A percentile compares a stretch with the other conserved stretches of the same genome.
phyloP scores from a whole-genome alignment of 2,888 invertebrate species.

The Torymus tubicola region DNA sequence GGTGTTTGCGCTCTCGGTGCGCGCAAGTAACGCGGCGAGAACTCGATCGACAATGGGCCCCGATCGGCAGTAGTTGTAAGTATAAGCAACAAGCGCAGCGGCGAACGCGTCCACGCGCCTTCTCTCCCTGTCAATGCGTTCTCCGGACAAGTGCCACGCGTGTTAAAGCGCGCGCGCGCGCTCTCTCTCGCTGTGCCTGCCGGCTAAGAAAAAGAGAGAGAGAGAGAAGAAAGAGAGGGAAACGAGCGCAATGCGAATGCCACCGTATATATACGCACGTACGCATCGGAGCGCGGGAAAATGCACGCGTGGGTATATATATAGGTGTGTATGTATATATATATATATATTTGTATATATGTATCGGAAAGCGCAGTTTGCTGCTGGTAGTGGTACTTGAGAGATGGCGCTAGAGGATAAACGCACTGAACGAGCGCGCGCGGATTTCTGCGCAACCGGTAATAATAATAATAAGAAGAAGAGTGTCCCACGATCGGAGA shows the following conservation, averaged over 20 bases:
- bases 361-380: slow-evolving; percentile 11
- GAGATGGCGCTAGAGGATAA: slow-evolving; percentile 58
- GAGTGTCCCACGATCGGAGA: background rate
- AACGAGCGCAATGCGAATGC: background rate
- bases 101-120: slow-evolving; percentile 38
- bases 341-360: background rate
- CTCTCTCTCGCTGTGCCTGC: background rate
- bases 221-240: slow-evolving; percentile 27
- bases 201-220: background rate
- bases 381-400: slow-evolving; percentile 34
- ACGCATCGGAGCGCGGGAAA: too few species aligned
- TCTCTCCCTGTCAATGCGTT: slow-evolving; percentile 61
- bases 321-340: background rate
- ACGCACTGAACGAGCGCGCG: background rate
- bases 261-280: too few species aligned
- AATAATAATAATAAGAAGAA: slow-evolving; percentile 45
- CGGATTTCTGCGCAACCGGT: too few species aligned
- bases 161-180: slow-evolving; percentile 58
- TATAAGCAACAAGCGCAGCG: background rate
- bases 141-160: slow-evolving; percentile 61
- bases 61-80: too few species aligned
- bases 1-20: too few species aligned
- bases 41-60: background rate
- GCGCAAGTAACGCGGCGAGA: background rate
- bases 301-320: too few species aligned